phyloP scores from a whole-genome alignment of 1,140 invertebrate genomes.

The Lutraria rhynchaena region DNA sequence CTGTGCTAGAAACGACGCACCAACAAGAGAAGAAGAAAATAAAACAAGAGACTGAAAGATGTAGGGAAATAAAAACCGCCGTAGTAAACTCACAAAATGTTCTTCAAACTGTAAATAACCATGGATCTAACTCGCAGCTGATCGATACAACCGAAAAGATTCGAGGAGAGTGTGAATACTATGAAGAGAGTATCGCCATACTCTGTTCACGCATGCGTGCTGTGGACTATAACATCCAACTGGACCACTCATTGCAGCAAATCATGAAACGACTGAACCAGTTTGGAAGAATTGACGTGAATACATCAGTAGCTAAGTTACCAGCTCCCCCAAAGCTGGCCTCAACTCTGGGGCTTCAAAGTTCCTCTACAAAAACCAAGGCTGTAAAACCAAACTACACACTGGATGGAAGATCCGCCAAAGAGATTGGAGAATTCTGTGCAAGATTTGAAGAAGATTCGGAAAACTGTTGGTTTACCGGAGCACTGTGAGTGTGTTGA shows the following conservation, averaged over 20 bases:
- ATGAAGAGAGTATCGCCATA: conserved; percentile 53
- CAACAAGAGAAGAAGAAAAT: conserved; percentile 44
- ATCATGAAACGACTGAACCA: conserved; percentile 43
- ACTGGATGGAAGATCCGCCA: conserved; percentile 7
- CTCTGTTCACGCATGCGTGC: conserved; percentile 40
- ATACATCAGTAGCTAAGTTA: conserved; percentile 20
- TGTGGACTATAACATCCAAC: conserved; percentile 48
- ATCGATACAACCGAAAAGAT: conserved; percentile 48
- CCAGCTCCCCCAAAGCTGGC: conserved; percentile 49
- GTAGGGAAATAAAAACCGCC: conserved; percentile 45
- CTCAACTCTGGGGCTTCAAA: conserved; percentile 16
- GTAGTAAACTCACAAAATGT: conserved; percentile 31
- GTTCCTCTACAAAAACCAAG: conserved; percentile 42
- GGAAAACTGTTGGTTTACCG: conserved; percentile 56
- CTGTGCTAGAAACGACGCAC: conserved; percentile 43
- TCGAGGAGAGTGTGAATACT: conserved; percentile 49
- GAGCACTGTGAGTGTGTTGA: conserved; percentile 16
- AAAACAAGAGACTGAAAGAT: conserved; percentile 32
- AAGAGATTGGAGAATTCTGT: conserved; percentile 52
- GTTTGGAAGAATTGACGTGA: conserved; percentile 53
- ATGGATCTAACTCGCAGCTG: conserved; percentile 53
- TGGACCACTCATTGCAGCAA: conserved; percentile 52
- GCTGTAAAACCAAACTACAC: conserved; percentile 46
- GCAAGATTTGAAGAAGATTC: conserved; percentile 45
- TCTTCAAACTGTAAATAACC: conserved; percentile 21